Evolutionary conservation across 1,140 invertebrate genomes (phyloP), one percentile per base, ranked within the genome.

Genomic region (Scaptomyza hsui): DNA sequence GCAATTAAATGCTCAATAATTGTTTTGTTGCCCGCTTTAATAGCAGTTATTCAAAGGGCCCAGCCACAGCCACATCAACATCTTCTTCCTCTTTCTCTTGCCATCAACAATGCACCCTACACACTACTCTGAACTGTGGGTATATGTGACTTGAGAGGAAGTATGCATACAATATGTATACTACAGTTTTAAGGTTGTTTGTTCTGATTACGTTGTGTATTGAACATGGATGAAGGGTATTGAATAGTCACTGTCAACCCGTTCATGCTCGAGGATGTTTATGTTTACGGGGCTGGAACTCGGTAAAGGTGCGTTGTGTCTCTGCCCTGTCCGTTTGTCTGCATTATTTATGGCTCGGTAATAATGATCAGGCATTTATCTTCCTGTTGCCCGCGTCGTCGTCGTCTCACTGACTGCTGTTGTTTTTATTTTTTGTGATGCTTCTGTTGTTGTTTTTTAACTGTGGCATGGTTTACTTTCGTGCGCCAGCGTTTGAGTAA

Each of bases 1-100:
- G 81, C 77, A 86, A 88, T 86, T 86, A 86, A 86, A 86, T 78
- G 82, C 81, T 86, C 81, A 86, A 86, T 86, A 86, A 86, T 86
- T 86, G 81, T 86, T 86, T 86, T 86, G 82, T 86, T 78, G 70
- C 68, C 60, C 80, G 79, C 80, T 85, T 85, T 76, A 85, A 85
- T 76, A 70, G 70, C 81, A 88, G 82, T 86, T 86, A 86, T 86
- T 86, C 82, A 80, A 82, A 80, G 73, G 70, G 56, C 59, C 44
- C 62, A 60, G 47, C 39, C 67, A 29, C 41, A 57, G 21, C 29
- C 52, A 26, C 37, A 51, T 42, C 32, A 19, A 1, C 35, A 15
- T 24, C 9, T 21, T 1, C 53, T 32, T 18, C 21, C 41, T 24
- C 9, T 21, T 1, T 47, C 39, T 18, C 21, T 45, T 42, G 6